Base-by-base conservation (phyloP, 2,888 invertebrate species). In the Sarcophaga subvicina region DNA sequence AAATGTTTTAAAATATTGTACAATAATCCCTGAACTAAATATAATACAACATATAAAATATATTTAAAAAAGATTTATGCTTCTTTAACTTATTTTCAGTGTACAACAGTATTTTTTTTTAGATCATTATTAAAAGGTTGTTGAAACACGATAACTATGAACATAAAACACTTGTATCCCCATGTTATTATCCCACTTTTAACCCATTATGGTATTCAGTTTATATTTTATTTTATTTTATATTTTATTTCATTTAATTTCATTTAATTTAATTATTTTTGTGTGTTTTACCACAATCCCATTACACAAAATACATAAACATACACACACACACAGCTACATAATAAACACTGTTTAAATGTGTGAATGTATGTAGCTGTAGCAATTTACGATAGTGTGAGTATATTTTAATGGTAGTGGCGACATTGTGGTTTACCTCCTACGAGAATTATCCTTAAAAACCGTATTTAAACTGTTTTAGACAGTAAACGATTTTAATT, bases 201-300 rank as follows among this genome's bases (percentile, higher is more conserved):
- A 47, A 17, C 37, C 76, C 63, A 82, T 64, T 71, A 80, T 63
- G 71, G 62, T 66, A 66, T 54, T 17, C 54, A 54, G 12, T 45
- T 67, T 11, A 67, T 37, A n/a, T 37, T 25, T 64, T 63, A 71
- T 76, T 82, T 70, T 45, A 47, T 76, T 45, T 64, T 27, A 70
- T 64, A n/a, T 76, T 27, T 76, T 66, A 22, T 22, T 22, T 22
- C 45, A 70, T 70, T 20, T 76, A 37, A 62, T 72, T 73, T 73
- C 37, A 81, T 75, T 69, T 76, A 63, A 82, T 71, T 76, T 63
- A 66, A 76, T 82, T 75, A 54, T 76, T 76, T 59, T 59, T 59
- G n/a, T 59, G 11, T 17, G 62, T 64, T 54, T 22, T 72, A 54
- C 54, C 54, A 54, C 54, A 54, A 59, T 70, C n/a, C 49, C 25